phyloP scores from a whole-genome alignment of 1,140 invertebrate species.

The Mactra quadrangularis region DNA sequence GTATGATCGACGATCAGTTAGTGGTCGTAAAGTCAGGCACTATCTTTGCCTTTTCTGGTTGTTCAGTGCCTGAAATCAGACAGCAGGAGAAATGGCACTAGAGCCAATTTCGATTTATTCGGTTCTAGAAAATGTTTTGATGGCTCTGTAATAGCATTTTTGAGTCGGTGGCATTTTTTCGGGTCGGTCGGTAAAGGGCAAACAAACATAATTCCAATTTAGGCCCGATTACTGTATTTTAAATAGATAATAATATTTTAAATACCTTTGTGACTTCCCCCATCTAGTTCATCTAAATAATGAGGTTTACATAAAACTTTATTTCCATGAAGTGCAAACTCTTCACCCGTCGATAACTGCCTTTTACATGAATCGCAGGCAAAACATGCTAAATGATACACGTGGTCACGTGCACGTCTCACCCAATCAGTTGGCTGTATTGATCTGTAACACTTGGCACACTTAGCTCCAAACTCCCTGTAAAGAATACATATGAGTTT shows the following conservation, averaged over 20 bases:
- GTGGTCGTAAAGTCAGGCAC: no score
- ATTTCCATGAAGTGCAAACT: conserved; percentile 97
- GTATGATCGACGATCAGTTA: no score
- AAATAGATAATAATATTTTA: conserved; percentile 64
- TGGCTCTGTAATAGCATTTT: no score
- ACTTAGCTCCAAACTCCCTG: conserved; percentile 98
- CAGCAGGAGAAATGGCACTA: no score
- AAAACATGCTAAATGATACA: conserved; percentile 99
- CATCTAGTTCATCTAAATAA: conserved; percentile 96
- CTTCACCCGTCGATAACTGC: conserved; percentile 98
- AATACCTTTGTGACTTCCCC: conserved; percentile 91
- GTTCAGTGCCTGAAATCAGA: no score
- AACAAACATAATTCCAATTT: no score
- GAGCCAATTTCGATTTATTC: no score
- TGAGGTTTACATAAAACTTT: conserved; percentile 97
- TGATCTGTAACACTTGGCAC: conserved; percentile 95
- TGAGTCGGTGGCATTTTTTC: no score
- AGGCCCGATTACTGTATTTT: no score
- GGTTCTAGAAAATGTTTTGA: no score
- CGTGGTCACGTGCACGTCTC: conserved; percentile 94
- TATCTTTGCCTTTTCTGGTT: no score
- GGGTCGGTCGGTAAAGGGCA: no score
- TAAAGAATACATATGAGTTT: conserved; percentile 70
- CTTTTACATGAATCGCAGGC: conserved; percentile 98
- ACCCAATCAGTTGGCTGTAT: conserved; percentile 99